Evolutionary conservation across 2,113 vertebrate genomes (phyloP).

Genomic region (Dipodomys merriami): DNA sequence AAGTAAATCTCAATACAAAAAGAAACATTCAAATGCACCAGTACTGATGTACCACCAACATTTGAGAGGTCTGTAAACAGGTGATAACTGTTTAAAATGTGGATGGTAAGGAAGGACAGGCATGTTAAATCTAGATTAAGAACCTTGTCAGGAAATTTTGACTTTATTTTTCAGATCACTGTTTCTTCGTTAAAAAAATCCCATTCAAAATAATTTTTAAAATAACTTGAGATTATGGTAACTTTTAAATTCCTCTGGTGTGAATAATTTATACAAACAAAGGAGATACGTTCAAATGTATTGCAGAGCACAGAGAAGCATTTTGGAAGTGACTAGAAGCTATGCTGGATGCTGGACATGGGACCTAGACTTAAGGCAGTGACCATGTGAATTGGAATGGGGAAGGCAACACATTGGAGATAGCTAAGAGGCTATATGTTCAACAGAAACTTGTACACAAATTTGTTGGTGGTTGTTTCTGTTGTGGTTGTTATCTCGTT

Average conservation of each 20-base stretch:
- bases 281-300: background rate
- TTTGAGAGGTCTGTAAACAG: background rate
- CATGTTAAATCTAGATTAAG: background rate
- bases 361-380: background rate
- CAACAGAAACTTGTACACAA: too few relatives aligned
- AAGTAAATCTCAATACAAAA: background rate
- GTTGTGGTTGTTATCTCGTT: too few relatives aligned
- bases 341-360: background rate
- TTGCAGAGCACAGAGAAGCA: background rate
- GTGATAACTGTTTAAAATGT: background rate
- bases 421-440: background rate
- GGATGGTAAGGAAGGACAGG: background rate
- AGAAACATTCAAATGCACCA: background rate
- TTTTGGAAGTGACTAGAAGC: background rate
- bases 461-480: too few relatives aligned
- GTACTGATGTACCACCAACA: background rate
- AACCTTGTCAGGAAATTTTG: background rate
- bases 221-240: background rate
- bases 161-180: background rate
- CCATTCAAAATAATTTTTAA: background rate
- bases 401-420: background rate
- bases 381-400: background rate
- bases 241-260: background rate
- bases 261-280: background rate
- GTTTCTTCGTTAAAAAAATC: constrained; percentile 20